Evolutionary conservation across 2,113 vertebrate genomes (phyloP).

Genomic region (Lycaon pictus): DNA sequence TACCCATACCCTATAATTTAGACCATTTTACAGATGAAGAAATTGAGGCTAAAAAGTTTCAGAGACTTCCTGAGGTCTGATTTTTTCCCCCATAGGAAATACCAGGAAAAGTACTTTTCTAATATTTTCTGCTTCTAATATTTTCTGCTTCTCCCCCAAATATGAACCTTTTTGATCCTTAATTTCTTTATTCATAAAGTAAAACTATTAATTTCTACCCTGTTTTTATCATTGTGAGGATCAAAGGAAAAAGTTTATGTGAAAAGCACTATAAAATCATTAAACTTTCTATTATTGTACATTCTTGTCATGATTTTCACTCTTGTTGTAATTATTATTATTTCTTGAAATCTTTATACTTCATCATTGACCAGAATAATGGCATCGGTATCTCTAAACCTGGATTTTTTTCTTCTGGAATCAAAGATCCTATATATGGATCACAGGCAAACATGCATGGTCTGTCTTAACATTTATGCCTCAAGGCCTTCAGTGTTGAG

Average conservation of each 20-base stretch:
- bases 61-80: background rate
- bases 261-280: constrained; percentile 32
- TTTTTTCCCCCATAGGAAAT: background rate
- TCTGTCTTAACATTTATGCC: background rate
- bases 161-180: constrained; percentile 42
- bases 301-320: constrained; percentile 25
- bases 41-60: constrained; percentile 1
- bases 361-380: constrained; percentile 41
- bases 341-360: constrained; percentile 30
- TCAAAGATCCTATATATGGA: background rate
- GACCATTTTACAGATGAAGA: background rate
- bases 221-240: constrained; percentile 5
- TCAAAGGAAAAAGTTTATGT: constrained; percentile 1
- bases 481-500: background rate
- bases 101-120: background rate
- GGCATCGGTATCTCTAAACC: background rate
- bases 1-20: background rate
- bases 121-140: background rate
- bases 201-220: background rate
- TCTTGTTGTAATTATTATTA: background rate
- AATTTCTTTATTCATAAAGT: constrained; percentile 11
- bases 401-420: constrained; percentile 23
- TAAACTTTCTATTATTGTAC: background rate
- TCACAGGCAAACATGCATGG: background rate
- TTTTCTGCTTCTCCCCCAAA: background rate